Conservation (phyloP, 2,888 invertebrate species). For the Dolichomitus sp. region DNA sequence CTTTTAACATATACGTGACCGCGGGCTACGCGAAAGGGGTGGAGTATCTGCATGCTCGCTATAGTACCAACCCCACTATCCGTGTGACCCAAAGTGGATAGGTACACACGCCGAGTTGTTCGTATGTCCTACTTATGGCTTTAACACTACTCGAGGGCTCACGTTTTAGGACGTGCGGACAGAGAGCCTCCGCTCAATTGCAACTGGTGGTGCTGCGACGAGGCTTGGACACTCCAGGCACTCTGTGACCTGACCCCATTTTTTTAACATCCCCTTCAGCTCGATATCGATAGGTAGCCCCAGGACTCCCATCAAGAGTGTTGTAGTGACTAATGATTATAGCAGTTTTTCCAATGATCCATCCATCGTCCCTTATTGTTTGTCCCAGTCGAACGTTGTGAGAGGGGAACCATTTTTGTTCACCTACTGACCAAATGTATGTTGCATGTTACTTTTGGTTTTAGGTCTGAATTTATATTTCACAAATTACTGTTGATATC, state of each 20-base stretch:
- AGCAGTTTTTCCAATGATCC: conserved; percentile 14
- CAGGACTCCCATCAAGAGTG: conserved; percentile 31
- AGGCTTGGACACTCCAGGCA: conserved; percentile 38
- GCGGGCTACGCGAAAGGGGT: conserved; percentile 53
- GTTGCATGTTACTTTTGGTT: background rate
- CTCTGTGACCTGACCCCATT: conserved; percentile 22
- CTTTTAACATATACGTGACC: conserved; percentile 9
- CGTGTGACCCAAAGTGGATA: conserved; percentile 71
- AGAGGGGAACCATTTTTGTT: background rate
- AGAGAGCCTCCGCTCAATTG: conserved; percentile 43
- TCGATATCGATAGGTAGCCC: conserved; percentile 48
- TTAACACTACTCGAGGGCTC: conserved; percentile 54
- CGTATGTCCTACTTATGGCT: conserved; percentile 66
- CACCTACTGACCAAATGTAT: background rate
- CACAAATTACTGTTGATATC: too few relatives aligned
- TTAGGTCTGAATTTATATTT: background rate
- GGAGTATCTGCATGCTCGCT: conserved; percentile 68
- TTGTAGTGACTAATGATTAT: conserved; percentile 51
- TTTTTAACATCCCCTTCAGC: conserved; percentile 29
- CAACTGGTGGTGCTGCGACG: conserved; percentile 53
- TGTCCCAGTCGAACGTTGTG: background rate
- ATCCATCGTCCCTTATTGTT: background rate
- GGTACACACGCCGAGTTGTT: conserved; percentile 64
- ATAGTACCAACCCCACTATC: conserved; percentile 53
- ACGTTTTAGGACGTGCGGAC: conserved; percentile 23